Percentiles rank a stretch among this genome's conserved stretches.
Evolutionary conservation across 2,797 vertebrate species (phyloP).

Genomic region (Champsocephalus gunnari): DNA sequence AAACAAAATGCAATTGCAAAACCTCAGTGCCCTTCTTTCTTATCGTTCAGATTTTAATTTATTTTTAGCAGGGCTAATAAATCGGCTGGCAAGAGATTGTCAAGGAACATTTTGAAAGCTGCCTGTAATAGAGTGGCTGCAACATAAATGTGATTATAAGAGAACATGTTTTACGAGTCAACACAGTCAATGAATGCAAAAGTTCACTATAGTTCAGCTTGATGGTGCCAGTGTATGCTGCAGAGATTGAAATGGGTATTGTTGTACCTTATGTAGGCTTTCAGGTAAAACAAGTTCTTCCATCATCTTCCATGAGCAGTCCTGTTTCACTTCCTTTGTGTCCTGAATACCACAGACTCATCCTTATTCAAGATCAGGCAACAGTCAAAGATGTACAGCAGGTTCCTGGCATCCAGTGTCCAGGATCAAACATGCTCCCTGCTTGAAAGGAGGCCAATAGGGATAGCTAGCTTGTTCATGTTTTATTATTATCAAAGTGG

Average conservation of each 20-base stretch:
- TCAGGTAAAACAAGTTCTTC: conserved; percentile 30
- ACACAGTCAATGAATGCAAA: neutral
- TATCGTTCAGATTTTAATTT: conserved; percentile 38
- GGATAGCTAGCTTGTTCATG: conserved; percentile 31
- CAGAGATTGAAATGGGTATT: conserved; percentile 1
- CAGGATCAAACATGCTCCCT: conserved; percentile 63
- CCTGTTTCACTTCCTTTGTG: conserved; percentile 24
- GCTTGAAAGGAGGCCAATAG: conserved; percentile 48
- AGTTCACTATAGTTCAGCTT: conserved; percentile 3
- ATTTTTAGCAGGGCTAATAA: conserved; percentile 4
- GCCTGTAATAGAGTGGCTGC: neutral
- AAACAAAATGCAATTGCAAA: neutral
- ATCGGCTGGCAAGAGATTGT: conserved; percentile 16
- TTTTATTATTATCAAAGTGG: conserved; percentile 48
- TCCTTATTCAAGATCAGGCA: conserved; percentile 40
- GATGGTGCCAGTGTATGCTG: conserved; percentile 2
- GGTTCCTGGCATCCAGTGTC: conserved; percentile 38
- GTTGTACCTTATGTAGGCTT: conserved; percentile 30
- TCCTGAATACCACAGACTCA: conserved; percentile 25
- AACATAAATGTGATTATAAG: conserved; percentile 9
- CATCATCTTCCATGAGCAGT: conserved; percentile 22
- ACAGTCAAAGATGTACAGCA: conserved; percentile 43
- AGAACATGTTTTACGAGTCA: neutral
- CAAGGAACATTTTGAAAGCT: conserved; percentile 23
- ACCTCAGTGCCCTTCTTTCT: conserved; percentile 26